Base-by-base conservation (phyloP, 92 coral and sea anemone species). In the Umimayanthus kanabou region DNA sequence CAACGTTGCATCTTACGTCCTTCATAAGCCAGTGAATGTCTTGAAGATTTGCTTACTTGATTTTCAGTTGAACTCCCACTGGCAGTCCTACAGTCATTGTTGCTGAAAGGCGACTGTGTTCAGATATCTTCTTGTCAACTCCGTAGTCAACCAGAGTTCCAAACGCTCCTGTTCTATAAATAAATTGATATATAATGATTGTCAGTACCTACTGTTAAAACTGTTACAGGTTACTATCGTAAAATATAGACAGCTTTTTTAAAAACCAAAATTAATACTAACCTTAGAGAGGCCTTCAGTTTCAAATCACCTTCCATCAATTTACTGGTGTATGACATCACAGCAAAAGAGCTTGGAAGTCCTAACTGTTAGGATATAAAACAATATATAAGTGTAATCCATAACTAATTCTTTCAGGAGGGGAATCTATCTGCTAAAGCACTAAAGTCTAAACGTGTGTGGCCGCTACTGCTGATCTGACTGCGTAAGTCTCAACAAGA, bases 101-200 rank as follows among this genome's bases (percentile, higher is more conserved):
- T 23, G 97, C 99, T 16, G 94, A 94, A 5, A 97, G 90, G 20
- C 88, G 88, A 88, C 99, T 97, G 89, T 95, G 98, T 39, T 95
- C 93, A 5, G 99, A 95, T 77, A 97, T 92, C 88, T 97, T 93
- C 57, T 89, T 91, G 42, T 95, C 98, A 49, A 85, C 90, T 42
- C 98, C 99, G 85, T 95, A 97, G 29, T 91, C 95, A 49, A 95
- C 58, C 72, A 95, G 53, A 25, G 95, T 91, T 7, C 96, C 99
- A 87, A 97, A 91, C 39, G 92, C 88, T 8, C 99, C 98, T 22
- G 91, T 30, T 77, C 99, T 97, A 58, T 26, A 5, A 26, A 61
- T 20, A 61, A 5, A 61, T 61, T 61, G 69, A 61, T 61, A 25
- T 61, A 25, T 61, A 22, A 18, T 1, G 69, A 20, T 6, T 18